Evolutionary conservation across 2,113 vertebrate species (phyloP), one percentile per base, ranked within the genome.

Genomic region (Romanogobio albipinnatus): DNA sequence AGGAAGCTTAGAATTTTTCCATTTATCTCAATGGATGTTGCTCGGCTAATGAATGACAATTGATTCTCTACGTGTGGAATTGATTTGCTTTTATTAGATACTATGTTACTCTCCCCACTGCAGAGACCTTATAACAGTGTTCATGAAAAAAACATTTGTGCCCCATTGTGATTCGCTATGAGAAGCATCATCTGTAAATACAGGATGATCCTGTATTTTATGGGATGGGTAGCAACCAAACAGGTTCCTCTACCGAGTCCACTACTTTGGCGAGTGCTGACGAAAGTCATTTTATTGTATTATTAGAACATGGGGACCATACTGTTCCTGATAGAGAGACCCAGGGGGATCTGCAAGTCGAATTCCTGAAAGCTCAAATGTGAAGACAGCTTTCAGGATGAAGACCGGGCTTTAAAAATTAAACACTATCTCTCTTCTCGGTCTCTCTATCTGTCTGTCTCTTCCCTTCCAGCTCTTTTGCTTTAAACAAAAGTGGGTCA

Each of bases 401-500:
- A 70, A 59, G n/a, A 73, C 29, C 15, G 10, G 4, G 33, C 7
- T 84, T 87, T 85, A 85, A 90, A 87, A 88, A 84, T 68, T 81
- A 82, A 76, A 39, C 58, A 51, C 47, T 14, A 17, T 56, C 36
- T 83, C 45, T 83, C 68, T 49, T 43, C 83, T 90, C 82, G 85
- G 78, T 84, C 58, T 85, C 64, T 75, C 19, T 68, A 58, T 58
- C 64, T 47, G 19, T 58, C 64, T 58, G 24, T 81, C 78, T 83
- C 79, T 85, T 59, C 36, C 24, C 14, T 56, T 64, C 9, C 49
- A 61, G 33, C 45, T 76, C 24, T 17, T 47, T 76, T 71, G 83
- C 29, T 85, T 89, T 76, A 81, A 89, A 85, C 88, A 89, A 88
- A 93, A 92, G 84, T 92, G 87, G 91, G 92, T 90, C 92, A 86